These are phyloP conservation scores for Eulemur albifrons DNA, from an alignment of 2,797 vertebrate species.

Conservation along the genomic window DNA sequence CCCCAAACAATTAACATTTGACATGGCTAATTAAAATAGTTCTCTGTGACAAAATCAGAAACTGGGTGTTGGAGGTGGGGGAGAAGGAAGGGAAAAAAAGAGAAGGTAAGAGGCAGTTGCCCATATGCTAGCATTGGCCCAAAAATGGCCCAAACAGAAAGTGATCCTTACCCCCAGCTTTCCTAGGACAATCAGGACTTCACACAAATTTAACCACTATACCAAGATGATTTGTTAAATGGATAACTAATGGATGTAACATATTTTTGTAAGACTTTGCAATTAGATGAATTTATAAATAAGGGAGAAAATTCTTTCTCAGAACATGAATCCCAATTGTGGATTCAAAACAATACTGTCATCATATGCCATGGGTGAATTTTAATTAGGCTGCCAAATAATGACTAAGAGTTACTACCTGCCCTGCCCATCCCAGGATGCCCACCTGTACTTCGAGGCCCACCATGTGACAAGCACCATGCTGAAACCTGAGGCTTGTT, in stretches of 20 bases:
- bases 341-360: neutral
- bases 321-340: neutral
- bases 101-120: neutral
- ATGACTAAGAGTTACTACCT: neutral
- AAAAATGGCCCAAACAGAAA: neutral
- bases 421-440: neutral
- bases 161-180: neutral
- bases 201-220: neutral
- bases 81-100: neutral
- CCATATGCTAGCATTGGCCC: neutral
- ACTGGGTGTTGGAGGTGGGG: neutral
- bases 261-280: neutral
- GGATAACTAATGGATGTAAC: neutral
- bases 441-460: neutral
- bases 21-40: constrained; percentile 43
- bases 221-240: neutral
- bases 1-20: constrained; percentile 58
- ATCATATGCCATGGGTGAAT: neutral
- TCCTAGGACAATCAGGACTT: neutral
- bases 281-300: constrained; percentile 19
- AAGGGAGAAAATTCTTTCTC: neutral
- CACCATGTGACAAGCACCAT: neutral
- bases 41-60: constrained; percentile 44
- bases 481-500: neutral
- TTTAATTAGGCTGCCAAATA: constrained; percentile 1